Percentiles rank a stretch among this genome's conserved stretches.
Evolutionary conservation across 2,888 invertebrate genomes (phyloP).

Genomic region (Melinaea marsaeus): DNA sequence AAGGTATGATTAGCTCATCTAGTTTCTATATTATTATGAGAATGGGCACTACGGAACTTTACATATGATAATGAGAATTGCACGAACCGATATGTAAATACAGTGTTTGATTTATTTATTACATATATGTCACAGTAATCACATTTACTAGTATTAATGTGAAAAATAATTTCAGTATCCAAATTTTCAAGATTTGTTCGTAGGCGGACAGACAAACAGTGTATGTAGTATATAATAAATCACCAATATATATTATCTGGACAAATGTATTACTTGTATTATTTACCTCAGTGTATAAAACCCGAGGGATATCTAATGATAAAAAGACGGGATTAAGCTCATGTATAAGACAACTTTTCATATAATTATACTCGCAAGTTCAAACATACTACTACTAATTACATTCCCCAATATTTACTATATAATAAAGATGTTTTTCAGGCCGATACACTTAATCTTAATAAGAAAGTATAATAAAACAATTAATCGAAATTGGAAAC

Average conservation of each 20-base stretch:
- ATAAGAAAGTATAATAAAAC: too few relatives aligned
- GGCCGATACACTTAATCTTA: too few relatives aligned
- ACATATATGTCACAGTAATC: not conserved
- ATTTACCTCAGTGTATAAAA: slow-evolving; percentile 7
- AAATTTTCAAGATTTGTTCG: too few relatives aligned
- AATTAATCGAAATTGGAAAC: too few relatives aligned
- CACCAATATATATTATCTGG: not conserved
- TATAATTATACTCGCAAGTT: not conserved
- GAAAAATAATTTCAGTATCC: too few relatives aligned
- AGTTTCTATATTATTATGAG: not conserved
- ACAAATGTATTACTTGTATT: slow-evolving; percentile 4
- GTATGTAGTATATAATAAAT: not conserved
- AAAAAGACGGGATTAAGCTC: too few relatives aligned
- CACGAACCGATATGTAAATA: not conserved
- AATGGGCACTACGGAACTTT: not conserved
- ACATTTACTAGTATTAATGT: not conserved
- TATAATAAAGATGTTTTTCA: too few relatives aligned
- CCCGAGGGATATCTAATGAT: slow-evolving; percentile 8
- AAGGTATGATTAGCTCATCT: slow-evolving; percentile 1
- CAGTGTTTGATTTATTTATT: not conserved
- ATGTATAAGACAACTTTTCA: too few relatives aligned
- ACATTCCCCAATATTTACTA: too few relatives aligned
- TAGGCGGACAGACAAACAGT: not conserved
- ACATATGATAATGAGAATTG: not conserved
- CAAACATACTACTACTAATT: not conserved